Conservation (phyloP, 1,140 invertebrate genomes). For the Hormaphis cornu region DNA sequence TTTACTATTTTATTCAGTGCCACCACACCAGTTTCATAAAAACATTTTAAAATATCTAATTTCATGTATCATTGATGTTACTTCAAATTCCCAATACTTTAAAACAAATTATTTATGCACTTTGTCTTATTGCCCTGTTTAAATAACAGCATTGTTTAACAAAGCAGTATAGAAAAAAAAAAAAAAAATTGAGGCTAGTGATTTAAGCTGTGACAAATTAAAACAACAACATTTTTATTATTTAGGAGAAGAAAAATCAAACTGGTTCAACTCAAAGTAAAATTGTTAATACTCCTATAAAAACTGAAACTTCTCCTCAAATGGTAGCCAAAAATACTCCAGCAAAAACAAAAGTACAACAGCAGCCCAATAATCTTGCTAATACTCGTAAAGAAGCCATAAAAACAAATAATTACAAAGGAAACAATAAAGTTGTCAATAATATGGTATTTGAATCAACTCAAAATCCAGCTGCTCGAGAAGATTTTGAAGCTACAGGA, state of each 20-base stretch:
- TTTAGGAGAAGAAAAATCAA: constrained; percentile 19
- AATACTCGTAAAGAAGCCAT: constrained; percentile 18
- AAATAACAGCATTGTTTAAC: no score
- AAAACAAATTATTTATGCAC: no score
- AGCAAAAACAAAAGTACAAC: constrained; percentile 16
- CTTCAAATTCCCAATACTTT: no score
- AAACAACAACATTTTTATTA: not conserved
- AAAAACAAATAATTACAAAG: constrained; percentile 12
- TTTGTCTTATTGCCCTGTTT: no score
- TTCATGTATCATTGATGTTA: no score
- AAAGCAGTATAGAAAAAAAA: no score
- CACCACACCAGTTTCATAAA: no score
- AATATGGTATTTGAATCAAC: constrained; percentile 51
- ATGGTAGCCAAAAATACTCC: not conserved
- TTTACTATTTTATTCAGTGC: no score
- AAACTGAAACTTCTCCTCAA: not conserved
- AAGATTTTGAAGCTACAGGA: constrained; percentile 59
- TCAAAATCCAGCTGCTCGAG: constrained; percentile 54
- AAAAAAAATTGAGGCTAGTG: no score
- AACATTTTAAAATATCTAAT: no score
- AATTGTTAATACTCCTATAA: not conserved
- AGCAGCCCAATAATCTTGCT: not conserved
- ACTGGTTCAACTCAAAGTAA: not conserved
- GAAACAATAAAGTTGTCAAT: constrained; percentile 38
- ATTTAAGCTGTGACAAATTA: no score